A percentile compares a stretch with the other conserved stretches of the same genome.
These are phyloP conservation scores for Orchesella cincta DNA, from an alignment of 1,140 invertebrate genomes.

Conservation along the genomic window DNA sequence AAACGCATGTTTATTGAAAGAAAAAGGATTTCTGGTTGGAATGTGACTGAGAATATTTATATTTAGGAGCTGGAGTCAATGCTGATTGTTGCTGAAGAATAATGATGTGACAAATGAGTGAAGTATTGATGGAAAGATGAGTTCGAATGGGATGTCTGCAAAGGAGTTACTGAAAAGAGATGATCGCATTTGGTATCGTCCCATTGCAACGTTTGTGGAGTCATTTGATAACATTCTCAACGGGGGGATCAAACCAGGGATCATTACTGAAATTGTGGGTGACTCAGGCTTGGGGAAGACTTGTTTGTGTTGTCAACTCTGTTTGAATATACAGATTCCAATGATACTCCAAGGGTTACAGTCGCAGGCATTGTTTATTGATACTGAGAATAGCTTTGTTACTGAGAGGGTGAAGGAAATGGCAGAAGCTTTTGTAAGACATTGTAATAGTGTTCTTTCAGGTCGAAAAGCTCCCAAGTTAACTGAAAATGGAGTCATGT, in stretches of 20 bases:
- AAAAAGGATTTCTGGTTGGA: too few relatives aligned
- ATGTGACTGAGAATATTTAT: too few relatives aligned
- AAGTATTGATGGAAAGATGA: not conserved
- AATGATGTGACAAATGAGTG: too few relatives aligned
- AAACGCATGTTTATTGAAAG: too few relatives aligned
- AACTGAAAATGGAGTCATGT: not conserved
- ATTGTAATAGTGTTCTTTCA: not conserved
- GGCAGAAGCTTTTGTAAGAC: not conserved
- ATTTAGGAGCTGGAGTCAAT: too few relatives aligned
- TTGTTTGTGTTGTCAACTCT: conserved; percentile 18
- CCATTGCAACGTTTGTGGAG: conserved; percentile 4
- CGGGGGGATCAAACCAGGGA: conserved; percentile 1
- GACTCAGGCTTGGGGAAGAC: conserved; percentile 17
- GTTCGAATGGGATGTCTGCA: not conserved
- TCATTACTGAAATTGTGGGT: conserved; percentile 21
- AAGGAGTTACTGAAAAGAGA: not conserved
- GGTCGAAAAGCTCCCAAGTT: not conserved
- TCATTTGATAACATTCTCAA: conserved; percentile 8
- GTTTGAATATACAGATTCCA: conserved; percentile 27
- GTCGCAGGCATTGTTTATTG: conserved; percentile 11
- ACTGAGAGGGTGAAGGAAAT: not conserved
- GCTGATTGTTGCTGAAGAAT: too few relatives aligned
- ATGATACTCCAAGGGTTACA: not conserved
- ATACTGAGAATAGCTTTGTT: conserved; percentile 1
- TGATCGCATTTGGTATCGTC: not conserved